Percentiles rank a stretch among this genome's conserved stretches.
Evolutionary conservation across 2,797 vertebrate species (phyloP).

Genomic region (Hybognathus amarus): DNA sequence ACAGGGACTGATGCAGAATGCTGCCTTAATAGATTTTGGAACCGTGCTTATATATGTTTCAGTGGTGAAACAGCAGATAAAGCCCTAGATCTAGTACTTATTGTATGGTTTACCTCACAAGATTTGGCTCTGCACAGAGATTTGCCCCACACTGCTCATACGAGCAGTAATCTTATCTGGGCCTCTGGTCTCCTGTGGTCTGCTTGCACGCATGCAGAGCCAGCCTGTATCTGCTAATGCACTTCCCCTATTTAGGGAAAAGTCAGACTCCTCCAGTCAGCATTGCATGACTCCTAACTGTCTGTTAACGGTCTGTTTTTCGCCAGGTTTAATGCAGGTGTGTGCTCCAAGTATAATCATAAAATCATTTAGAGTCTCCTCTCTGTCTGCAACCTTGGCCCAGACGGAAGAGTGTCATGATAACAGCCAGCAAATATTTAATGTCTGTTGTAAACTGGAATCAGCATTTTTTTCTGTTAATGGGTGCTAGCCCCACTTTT

Average conservation of each 20-base stretch:
- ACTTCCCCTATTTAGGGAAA: slow-evolving; percentile 54
- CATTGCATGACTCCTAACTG: slow-evolving; percentile 50
- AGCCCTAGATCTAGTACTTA: slow-evolving; percentile 35
- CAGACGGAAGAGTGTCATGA: slow-evolving; percentile 26
- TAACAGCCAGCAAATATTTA: slow-evolving; percentile 36
- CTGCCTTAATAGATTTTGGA: not conserved
- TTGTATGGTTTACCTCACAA: slow-evolving; percentile 63
- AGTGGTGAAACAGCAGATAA: slow-evolving; percentile 59
- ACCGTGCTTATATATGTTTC: not conserved
- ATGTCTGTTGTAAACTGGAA: slow-evolving; percentile 45
- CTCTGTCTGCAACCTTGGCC: slow-evolving; percentile 39
- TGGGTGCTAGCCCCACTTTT: slow-evolving; percentile 11
- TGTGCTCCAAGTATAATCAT: slow-evolving; percentile 46
- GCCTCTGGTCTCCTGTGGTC: slow-evolving; percentile 61
- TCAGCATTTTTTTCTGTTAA: slow-evolving; percentile 16
- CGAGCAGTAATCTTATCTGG: slow-evolving; percentile 69
- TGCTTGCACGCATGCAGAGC: slow-evolving; percentile 62
- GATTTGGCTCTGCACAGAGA: slow-evolving; percentile 52
- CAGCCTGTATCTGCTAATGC: slow-evolving; percentile 41
- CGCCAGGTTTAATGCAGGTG: slow-evolving; percentile 43
- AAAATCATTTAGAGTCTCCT: slow-evolving; percentile 55
- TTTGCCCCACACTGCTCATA: slow-evolving; percentile 47
- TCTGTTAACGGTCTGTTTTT: slow-evolving; percentile 39
- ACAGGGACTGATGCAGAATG: not conserved
- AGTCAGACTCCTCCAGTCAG: slow-evolving; percentile 56